Percentiles rank a stretch among this genome's conserved stretches.
Conservation (phyloP, 2,113 vertebrate species). For the Arenaria interpres region DNA sequence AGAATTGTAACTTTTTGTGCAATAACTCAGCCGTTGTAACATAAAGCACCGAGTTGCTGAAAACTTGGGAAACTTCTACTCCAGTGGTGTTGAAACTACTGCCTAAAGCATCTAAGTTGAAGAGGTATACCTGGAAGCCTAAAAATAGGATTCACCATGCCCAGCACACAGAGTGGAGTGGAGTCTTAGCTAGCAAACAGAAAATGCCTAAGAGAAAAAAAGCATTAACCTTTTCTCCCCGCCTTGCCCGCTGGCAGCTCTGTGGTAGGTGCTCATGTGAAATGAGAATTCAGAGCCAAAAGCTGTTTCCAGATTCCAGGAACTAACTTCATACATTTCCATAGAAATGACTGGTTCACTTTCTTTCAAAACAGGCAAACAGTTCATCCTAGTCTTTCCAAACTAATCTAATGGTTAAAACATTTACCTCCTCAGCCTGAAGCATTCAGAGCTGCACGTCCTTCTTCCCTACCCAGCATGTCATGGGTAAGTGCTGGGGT, state of each 20-base stretch:
- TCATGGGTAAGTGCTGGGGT: background rate
- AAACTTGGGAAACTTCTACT: background rate
- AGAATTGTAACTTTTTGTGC: background rate
- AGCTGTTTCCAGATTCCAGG: background rate
- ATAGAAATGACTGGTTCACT: background rate
- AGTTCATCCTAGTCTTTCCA: background rate
- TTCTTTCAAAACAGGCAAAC: background rate
- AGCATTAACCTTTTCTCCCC: background rate
- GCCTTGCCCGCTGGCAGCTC: slow-evolving; percentile 17
- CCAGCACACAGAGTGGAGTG: background rate
- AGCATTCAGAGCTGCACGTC: background rate
- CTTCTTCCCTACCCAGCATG: background rate
- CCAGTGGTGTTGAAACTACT: background rate
- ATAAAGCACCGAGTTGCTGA: background rate
- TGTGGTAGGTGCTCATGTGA: slow-evolving; percentile 34
- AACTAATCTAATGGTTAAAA: background rate
- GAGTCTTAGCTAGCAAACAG: background rate
- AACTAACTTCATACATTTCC: background rate
- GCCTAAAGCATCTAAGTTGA: background rate
- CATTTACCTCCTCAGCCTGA: background rate
- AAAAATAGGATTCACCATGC: background rate
- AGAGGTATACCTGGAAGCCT: background rate
- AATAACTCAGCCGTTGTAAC: background rate
- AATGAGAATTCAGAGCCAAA: background rate
- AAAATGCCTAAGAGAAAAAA: slow-evolving; percentile 18